Base-by-base conservation (phyloP, 2,797 vertebrate genomes). In the Chanos chanos region DNA sequence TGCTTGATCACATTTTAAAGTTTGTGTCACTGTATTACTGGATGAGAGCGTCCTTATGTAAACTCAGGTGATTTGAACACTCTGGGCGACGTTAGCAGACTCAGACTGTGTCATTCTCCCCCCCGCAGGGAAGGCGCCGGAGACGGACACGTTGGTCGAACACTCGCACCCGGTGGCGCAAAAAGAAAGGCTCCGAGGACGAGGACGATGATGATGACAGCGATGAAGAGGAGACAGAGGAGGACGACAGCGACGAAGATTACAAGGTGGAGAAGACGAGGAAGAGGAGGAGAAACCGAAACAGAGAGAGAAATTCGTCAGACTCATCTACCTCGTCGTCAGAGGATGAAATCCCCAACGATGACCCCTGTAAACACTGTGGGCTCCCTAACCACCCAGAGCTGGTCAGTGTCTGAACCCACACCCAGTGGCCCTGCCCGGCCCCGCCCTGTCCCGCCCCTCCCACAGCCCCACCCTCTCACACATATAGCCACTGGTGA, bases 331-430 rank as follows among this genome's bases (percentile, higher is more conserved):
- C 84, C 18, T 87, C 89, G 34, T 81, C 83, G 0, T 86, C 86
- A 2, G 94, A 93, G 4, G 89, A 92, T 58, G 91, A 90, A 15
- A 91, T 91, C 80, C 92, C 83, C 40, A 93, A 99, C 0, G 97
- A 99, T 18, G 97, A 99, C 74, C 97, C 97, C 0, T 99, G 97
- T 84, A 99, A 98, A 84, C 98, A 98, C 61, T 99, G 97, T 72
- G 94, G 95, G 79, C 93, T 99, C 76, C 94, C 97, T 45, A 99
- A 98, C 68, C 96, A 99, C 48, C 97, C 97, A 0, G 97, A 99
- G 75, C 90, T 99, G 82, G 96, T 98, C 73, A 2, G 93, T 69
- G 13, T 2, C 9, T n/a, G n/a, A n/a, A n/a, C n/a, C n/a, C n/a
- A n/a, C n/a, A n/a, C n/a, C n/a, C n/a, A n/a, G n/a, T n/a, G n/a